Conservation (phyloP, 2,113 vertebrate species). For the Gasterosteus nipponicus region DNA sequence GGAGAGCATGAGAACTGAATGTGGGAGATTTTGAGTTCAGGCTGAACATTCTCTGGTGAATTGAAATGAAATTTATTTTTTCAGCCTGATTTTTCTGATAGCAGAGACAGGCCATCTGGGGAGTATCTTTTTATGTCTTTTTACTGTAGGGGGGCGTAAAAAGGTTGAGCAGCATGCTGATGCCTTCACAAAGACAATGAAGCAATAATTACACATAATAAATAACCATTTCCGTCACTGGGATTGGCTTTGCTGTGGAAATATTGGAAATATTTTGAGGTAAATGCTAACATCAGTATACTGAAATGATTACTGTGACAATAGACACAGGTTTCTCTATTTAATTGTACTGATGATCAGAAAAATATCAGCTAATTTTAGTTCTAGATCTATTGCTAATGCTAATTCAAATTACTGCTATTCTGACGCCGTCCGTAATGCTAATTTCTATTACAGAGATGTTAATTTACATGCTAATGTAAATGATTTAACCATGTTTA, state of each 20-base stretch:
- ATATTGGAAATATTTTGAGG: neutral
- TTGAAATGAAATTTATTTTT: no score
- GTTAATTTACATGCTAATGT: neutral
- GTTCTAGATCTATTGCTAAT: neutral
- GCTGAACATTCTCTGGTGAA: neutral
- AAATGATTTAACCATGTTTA: neutral
- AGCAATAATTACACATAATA: neutral
- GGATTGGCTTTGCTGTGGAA: neutral
- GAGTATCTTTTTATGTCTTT: neutral
- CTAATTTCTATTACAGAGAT: neutral
- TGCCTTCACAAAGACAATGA: neutral
- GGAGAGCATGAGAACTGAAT: neutral
- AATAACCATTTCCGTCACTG: neutral
- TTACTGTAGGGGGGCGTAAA: neutral
- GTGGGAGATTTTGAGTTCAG: neutral
- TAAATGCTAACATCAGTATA: neutral
- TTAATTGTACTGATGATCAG: neutral
- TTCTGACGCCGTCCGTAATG: neutral
- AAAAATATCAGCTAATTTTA: neutral
- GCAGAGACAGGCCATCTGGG: neutral
- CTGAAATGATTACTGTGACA: neutral
- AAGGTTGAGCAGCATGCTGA: conserved; percentile 3
- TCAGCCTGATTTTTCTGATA: neutral
- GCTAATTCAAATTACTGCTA: neutral
- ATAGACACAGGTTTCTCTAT: neutral